These are phyloP conservation scores for Helleia helle DNA, from an alignment of 2,888 invertebrate genomes.

Conservation along the genomic window DNA sequence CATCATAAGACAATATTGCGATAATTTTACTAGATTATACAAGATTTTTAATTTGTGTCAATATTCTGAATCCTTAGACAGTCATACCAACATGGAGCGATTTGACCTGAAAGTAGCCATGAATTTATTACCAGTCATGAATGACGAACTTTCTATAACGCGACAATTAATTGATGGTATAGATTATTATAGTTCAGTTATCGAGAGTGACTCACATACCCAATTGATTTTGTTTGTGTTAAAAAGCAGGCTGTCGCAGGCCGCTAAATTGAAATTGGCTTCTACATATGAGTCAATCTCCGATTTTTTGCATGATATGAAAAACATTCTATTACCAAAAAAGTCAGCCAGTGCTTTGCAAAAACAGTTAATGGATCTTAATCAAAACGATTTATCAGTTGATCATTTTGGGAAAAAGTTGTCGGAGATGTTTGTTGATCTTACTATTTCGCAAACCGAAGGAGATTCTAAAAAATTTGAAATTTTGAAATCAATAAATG, in stretches of 20 bases:
- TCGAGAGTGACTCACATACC: not conserved
- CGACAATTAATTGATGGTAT: constrained; percentile 2
- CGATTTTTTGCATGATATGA: not conserved
- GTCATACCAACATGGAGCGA: not conserved
- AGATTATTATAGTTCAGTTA: not conserved
- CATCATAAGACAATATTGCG: not conserved
- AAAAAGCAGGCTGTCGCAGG: not conserved
- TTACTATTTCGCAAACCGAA: not conserved
- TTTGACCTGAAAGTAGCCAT: not conserved
- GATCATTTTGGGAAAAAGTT: constrained; percentile 2
- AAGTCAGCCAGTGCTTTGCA: not conserved
- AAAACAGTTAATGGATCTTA: not conserved
- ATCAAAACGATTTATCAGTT: constrained; percentile 3
- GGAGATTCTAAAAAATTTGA: not conserved
- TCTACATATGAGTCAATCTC: not conserved
- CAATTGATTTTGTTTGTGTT: constrained; percentile 3
- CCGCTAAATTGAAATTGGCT: not conserved
- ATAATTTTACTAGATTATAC: not conserved
- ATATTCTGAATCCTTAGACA: not conserved
- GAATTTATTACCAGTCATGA: constrained; percentile 2
- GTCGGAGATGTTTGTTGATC: constrained; percentile 3
- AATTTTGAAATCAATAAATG: constrained; percentile 3
- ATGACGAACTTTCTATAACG: not conserved
- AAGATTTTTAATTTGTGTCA: not conserved
- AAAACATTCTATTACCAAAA: not conserved